Conservation (phyloP, 2,888 invertebrate species). For the Athrips mouffetella region DNA sequence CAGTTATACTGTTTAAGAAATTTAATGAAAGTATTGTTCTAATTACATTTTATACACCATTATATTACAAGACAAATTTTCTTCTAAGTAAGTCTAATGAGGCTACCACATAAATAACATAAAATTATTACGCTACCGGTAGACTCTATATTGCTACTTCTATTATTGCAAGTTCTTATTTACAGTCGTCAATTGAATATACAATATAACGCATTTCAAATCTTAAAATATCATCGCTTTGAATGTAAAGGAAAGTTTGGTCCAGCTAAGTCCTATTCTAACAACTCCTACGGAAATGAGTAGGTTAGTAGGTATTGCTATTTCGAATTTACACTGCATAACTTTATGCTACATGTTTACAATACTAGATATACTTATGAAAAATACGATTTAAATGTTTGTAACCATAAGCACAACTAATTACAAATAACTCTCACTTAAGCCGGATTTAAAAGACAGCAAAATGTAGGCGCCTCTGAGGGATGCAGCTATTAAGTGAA, state of each 20-base stretch:
- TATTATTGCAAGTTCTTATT: conserved; percentile 74
- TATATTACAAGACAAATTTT: conserved; percentile 63
- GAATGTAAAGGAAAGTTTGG: conserved; percentile 73
- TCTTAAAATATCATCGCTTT: conserved; percentile 54
- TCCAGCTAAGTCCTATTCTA: conserved; percentile 76
- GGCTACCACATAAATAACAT: conserved; percentile 68
- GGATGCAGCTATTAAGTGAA: too few species aligned
- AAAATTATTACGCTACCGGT: conserved; percentile 55
- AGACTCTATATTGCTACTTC: conserved; percentile 57
- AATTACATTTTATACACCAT: conserved; percentile 75
- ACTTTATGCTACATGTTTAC: conserved; percentile 20
- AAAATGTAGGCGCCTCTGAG: too few species aligned
- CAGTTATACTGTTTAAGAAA: conserved; percentile 64
- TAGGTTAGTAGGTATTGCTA: conserved; percentile 53
- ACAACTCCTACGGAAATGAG: conserved; percentile 60
- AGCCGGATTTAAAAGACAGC: too few species aligned
- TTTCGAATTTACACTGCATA: conserved; percentile 52
- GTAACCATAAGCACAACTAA: conserved; percentile 17
- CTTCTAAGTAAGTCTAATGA: conserved; percentile 52
- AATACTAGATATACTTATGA: conserved; percentile 3
- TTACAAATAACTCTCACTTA: conserved; percentile 16
- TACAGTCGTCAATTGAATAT: conserved; percentile 61
- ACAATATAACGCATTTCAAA: conserved; percentile 57
- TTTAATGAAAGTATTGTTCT: conserved; percentile 75
- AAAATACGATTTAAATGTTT: conserved; percentile 15